Evolutionary conservation across 92 coral and sea anemone genomes (phyloP).

Genomic region (Virgularia gustaviana): DNA sequence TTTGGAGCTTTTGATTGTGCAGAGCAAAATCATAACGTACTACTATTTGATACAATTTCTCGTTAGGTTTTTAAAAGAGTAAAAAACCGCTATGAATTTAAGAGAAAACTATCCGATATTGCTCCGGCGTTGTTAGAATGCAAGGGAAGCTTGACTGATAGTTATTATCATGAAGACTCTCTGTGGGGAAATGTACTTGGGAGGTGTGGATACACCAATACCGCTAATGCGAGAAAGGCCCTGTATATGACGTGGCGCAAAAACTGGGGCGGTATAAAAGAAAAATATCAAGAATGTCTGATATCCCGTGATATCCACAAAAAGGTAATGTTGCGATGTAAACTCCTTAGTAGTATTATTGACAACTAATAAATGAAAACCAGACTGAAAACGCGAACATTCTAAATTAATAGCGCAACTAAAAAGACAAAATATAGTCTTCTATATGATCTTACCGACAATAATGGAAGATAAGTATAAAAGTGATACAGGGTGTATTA

Average conservation of each 20-base stretch:
- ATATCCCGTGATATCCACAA: background rate
- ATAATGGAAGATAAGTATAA: too few species aligned
- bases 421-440: too few species aligned
- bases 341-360: background rate
- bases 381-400: too few species aligned
- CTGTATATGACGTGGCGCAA: background rate
- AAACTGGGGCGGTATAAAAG: background rate
- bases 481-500: too few species aligned
- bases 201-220: background rate
- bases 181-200: background rate
- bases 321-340: background rate
- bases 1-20: background rate
- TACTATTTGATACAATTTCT: too few species aligned
- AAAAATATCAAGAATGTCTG: background rate
- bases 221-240: background rate
- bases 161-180: background rate
- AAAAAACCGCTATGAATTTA: slow-evolving; percentile 2
- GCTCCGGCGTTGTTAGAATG: background rate
- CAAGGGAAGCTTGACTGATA: background rate
- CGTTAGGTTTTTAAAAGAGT: slow-evolving; percentile 2
- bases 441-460: too few species aligned
- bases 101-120: background rate
- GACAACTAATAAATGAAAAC: background rate
- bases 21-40: background rate
- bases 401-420: too few species aligned